phyloP scores from a whole-genome alignment of 2,797 vertebrate genomes.

The Anolis apletophallus region DNA sequence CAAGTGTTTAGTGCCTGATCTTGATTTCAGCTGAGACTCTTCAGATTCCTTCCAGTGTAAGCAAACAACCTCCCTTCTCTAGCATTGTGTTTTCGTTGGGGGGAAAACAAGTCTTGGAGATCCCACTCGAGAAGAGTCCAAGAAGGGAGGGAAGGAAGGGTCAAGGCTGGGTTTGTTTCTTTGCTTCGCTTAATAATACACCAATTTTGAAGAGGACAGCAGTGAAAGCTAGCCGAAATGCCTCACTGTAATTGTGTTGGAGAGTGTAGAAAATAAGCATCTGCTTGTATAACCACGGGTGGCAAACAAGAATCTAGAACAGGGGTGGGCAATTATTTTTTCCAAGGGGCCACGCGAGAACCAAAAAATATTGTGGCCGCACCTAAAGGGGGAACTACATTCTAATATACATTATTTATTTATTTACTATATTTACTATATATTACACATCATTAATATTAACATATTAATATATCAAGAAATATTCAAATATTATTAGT shows the following conservation, averaged over 20 bases:
- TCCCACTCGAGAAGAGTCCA: not conserved
- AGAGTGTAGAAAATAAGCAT: too few species aligned
- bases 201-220: not conserved
- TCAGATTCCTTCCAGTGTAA: not conserved
- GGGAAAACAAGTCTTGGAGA: not conserved
- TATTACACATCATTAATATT: too few species aligned
- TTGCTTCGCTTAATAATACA: not conserved
- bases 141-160: not conserved
- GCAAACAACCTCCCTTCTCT: not conserved
- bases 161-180: not conserved
- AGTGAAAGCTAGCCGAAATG: not conserved
- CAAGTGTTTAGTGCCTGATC: not conserved
- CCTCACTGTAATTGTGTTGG: not conserved
- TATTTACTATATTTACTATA: too few species aligned
- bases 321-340: too few species aligned
- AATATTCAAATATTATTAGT: too few species aligned
- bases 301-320: too few species aligned
- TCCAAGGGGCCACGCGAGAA: too few species aligned
- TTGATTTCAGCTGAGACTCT: constrained; percentile 2
- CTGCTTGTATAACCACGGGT: too few species aligned
- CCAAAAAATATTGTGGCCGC: too few species aligned
- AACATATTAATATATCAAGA: too few species aligned
- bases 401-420: too few species aligned
- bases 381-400: too few species aligned
- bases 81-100: not conserved